Percentiles rank a stretch among this genome's conserved stretches.
Evolutionary conservation across 2,797 vertebrate species (phyloP).

Genomic region (Dermochelys coriacea): DNA sequence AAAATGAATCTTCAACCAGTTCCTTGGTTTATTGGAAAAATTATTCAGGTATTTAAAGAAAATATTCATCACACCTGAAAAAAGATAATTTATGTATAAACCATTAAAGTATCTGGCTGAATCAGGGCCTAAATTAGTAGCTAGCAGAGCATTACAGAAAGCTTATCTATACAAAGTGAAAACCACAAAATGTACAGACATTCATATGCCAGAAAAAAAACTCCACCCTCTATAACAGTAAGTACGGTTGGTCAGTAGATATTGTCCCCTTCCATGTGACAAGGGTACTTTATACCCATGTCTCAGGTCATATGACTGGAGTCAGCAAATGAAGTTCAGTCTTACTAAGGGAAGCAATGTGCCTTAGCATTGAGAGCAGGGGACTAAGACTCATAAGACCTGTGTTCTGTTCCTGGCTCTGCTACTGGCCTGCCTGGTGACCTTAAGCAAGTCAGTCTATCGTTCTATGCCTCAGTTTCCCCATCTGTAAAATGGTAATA

Average conservation of each 20-base stretch:
- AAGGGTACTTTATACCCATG: neutral
- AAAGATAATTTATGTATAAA: neutral
- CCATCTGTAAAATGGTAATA: neutral
- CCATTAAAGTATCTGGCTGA: neutral
- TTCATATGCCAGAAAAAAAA: neutral
- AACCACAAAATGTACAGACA: neutral
- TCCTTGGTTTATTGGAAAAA: slow-evolving; percentile 94
- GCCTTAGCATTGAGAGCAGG: neutral
- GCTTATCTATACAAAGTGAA: neutral
- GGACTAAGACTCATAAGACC: neutral
- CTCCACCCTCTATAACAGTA: neutral
- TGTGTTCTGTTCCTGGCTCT: neutral
- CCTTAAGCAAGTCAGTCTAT: neutral
- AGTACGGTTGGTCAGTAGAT: neutral
- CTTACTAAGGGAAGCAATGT: neutral
- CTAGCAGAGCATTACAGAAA: neutral
- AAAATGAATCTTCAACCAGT: slow-evolving; percentile 91
- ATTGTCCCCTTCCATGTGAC: neutral
- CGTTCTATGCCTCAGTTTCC: neutral
- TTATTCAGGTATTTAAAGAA: slow-evolving; percentile 89
- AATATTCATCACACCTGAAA: neutral
- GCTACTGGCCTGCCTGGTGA: neutral
- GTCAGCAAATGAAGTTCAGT: neutral
- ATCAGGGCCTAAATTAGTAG: neutral
- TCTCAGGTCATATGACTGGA: neutral